Base-by-base conservation (phyloP, 2,113 vertebrate species). In the Progne subis region DNA sequence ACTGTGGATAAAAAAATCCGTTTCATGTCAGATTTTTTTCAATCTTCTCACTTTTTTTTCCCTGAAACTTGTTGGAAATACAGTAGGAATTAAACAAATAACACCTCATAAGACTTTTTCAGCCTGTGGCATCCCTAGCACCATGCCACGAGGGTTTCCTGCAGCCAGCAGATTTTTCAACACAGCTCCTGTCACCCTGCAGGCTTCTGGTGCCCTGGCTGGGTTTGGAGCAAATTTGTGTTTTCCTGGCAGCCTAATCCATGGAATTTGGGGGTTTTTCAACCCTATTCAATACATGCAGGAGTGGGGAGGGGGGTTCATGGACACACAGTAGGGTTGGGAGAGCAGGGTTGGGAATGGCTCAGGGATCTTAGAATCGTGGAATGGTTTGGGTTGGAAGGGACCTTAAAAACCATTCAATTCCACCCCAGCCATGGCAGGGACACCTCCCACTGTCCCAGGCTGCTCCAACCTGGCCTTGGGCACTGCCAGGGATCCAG, bases 131-230 rank as follows among this genome's bases (percentile, higher is more conserved):
- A 29, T 11, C 57, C 47, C 31, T 11, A 17, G 18, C n/a, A 52
- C 14, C 12, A 2, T 0, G 0, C 18, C 1, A 0, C n/a, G 26
- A 68, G 37, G 32, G 14, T 11, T 65, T 56, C 8, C 13, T 47
- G 15, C 61, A 32, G 1, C 23, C 46, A 9, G 24, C 59, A 37
- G 44, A 32, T 4, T 60, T 70, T 10, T 28, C 16, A 39, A 6
- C 31, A 24, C 84, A 71, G 17, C 11, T 31, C 21, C 0, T 0
- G 52, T 18, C 56, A 43, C 21, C 10, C 18, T 5, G 0, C 18
- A 32, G 19, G 5, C 21, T 29, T 11, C 50, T 31, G 14, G 17
- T 32, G 5, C 46, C n/a, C 56, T 31, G 39, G 12, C 8, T 10
- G 17, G 4, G 3, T 64, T 68, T 34, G 39, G 68, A 59, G 6